Evolutionary conservation across 1,140 invertebrate species (phyloP), one percentile per base, ranked within the genome.

Genomic region (Tetraneura akinire): DNA sequence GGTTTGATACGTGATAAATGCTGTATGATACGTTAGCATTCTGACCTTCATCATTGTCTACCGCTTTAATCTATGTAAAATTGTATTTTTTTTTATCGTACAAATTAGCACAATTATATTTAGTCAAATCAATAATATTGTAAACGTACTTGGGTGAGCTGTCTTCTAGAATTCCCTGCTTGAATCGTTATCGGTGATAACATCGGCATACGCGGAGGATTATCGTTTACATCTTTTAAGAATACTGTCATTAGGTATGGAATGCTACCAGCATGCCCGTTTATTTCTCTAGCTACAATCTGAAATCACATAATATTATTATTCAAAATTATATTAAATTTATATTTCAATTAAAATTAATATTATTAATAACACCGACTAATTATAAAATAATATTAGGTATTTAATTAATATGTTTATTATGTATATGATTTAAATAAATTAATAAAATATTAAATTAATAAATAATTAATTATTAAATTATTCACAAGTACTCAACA

Each of bases 1-100:
- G 95, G 85, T 96, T 96, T 51, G 93, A 95, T 6, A 96, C 93
- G 85, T 96, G 94, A 84, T 94, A 93, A 80, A 96, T 93, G 81
- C 90, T 91, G 87, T 95, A 96, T 9, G 89, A 90, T 68, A 96
- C 89, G 64, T 90, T 89, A 1, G 94, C 93, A 85, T 95, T 95
- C 80, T 91, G 90, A 53, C 92, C 94, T 83, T 92, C 90, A 84
- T 96, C 94, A 82, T 93, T 93, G 84, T 97, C 94, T 4, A 90
- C 91, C 0, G 94, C 95, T 83, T 91, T 87, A 55, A 96, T 89
- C 89, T 90, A 21, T 8, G 16, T 18, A 32, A 78, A 42, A 57
- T 57, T 3, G 32, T 37, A n/a, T 26, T n/a, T n/a, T n/a, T n/a
- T n/a, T n/a, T n/a, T n/a, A n/a, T 37, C 3, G 32, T 37, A 37